Evolutionary conservation across 2,888 invertebrate genomes (phyloP), one percentile per base, ranked within the genome.

Genomic region (Erebia ligea): DNA sequence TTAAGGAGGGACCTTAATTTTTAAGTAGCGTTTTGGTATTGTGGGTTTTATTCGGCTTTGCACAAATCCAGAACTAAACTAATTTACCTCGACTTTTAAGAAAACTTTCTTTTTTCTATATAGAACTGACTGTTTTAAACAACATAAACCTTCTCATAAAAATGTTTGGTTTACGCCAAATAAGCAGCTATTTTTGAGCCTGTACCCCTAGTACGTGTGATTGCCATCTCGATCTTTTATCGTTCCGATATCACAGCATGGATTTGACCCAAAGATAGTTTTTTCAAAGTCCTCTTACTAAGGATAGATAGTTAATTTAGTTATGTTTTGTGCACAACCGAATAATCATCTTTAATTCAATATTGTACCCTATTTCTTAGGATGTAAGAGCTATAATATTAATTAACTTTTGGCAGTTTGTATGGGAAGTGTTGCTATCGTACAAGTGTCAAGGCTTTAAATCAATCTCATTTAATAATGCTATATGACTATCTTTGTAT

Each of bases 371-470:
- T 74, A 73, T 73, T 40, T 67, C 69, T 66, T 73, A 64, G 50
- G 34, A 8, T 34, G 42, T 73, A 72, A 73, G 73, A 74, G 74
- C 74, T 73, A 75, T 75, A 71, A 73, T 75, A 63, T 61, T 66
- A 72, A 70, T 72, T 71, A 71, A 62, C 13, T 68, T 70, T 74
- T 74, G 71, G 76, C 75, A 75, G 68, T 74, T 71, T 69, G 73
- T 72, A 75, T 59, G 71, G 73, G 73, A 78, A 77, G 76, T 79
- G 74, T 76, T 75, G 78, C 76, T 82, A 77, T 81, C 77, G 76
- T 79, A 75, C 72, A 76, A 67, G 64, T 71, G 74, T 73, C 80
- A 78, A 82, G 82, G 82, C 79, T 77, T 81, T 10, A 8, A 59
- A 17, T 42, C 61, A 45, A 25, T 62, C 21, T 62, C 8, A 48